Evolutionary conservation across 2,888 invertebrate genomes (phyloP), one percentile per base, ranked within the genome.

Genomic region (Argyra leucocephala): DNA sequence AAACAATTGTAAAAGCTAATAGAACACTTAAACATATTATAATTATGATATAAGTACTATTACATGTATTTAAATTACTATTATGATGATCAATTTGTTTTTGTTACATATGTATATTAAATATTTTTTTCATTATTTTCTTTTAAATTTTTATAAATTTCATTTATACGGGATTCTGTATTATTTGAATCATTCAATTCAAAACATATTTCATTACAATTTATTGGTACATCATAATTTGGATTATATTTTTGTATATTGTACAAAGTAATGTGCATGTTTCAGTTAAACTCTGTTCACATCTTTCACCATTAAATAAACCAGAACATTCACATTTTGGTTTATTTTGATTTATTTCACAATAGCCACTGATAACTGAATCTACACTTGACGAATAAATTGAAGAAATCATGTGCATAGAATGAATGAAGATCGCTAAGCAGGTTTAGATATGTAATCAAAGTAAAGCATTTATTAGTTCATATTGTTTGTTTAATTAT

Each of bases 261-360:
- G 72, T 70, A 48, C 78, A 78, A 65, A 73, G 74, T 1, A 73
- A 69, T 7, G 71, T 22, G 66, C 79, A 78, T 31, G 72, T 72
- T 58, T 75, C 75, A 3, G 76, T 76, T 10, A 71, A 70, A 72
- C 78, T 79, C n/a, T 70, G 76, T 69, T 83, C 82, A 71, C 85
- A 85, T 37, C 83, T 78, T 9, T 71, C 69, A 1, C 85, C 85
- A 3, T 71, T 71, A 70, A 78, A 83, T 37, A 81, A 81, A 2
- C 73, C 70, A 0, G 72, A 73, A 69, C 85, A 86, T 6, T 73
- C 73, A 70, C 85, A 85, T 64, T 71, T 71, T 1, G 82, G 79
- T 67, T 78, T 74, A 4, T 76, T 79, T 0, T 68, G 70, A 10
- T 80, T 74, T 18, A 81, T 69, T 24, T 76, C 74, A 72, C 90